Evolutionary conservation across 2,113 vertebrate species (phyloP).

Genomic region (Mesoclemmys tuberculata): DNA sequence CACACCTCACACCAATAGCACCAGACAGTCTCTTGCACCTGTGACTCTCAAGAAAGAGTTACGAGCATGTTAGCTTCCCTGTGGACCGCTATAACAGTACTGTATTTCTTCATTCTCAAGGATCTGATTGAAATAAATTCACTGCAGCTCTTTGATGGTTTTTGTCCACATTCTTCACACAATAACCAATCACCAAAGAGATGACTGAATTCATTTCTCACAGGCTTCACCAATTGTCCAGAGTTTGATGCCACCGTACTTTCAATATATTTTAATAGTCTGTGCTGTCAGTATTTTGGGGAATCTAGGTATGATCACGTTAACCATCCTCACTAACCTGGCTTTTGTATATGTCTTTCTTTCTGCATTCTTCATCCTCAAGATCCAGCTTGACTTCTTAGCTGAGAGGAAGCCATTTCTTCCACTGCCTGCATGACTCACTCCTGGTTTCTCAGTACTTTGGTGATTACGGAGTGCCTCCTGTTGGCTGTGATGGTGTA

Average conservation of each 20-base stretch:
- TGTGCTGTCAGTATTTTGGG: neutral
- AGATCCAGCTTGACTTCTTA: slow-evolving; percentile 3
- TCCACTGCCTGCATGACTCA: slow-evolving; percentile 19
- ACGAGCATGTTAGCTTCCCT: neutral
- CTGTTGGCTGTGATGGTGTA: slow-evolving; percentile 25
- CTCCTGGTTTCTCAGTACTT: slow-evolving; percentile 19
- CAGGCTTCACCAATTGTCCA: neutral
- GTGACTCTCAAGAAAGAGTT: neutral
- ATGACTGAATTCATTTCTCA: neutral
- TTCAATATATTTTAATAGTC: neutral
- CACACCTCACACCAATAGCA: too few species aligned
- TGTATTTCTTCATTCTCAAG: too few species aligned
- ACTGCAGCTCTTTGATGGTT: too few species aligned
- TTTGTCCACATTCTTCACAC: neutral
- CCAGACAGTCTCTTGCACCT: too few species aligned
- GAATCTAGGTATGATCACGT: slow-evolving; percentile 15
- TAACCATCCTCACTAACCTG: slow-evolving; percentile 5
- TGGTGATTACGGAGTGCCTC: slow-evolving; percentile 31
- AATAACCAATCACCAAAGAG: neutral
- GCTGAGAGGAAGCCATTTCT: slow-evolving; percentile 35
- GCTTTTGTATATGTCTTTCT: slow-evolving; percentile 39
- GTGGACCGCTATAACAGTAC: neutral
- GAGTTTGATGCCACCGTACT: neutral
- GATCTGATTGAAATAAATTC: too few species aligned
- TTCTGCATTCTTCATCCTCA: neutral